A percentile compares a stretch with the other conserved stretches of the same genome.
These are phyloP conservation scores for Notothenia rossii DNA, from an alignment of 2,113 vertebrate genomes.

Conservation along the genomic window DNA sequence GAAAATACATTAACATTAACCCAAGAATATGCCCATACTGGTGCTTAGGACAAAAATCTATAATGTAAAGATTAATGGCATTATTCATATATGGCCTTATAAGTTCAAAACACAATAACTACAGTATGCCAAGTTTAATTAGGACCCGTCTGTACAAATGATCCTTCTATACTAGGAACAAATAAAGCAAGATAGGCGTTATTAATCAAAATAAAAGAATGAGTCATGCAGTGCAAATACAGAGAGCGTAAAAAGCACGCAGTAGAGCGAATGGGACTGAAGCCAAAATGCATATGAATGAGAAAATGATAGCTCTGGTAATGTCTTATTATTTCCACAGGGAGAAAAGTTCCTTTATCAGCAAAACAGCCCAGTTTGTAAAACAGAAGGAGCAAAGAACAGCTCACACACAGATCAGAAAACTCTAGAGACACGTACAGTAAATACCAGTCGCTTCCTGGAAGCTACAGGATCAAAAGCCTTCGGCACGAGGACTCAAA, in stretches of 20 bases:
- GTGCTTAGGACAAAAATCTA: too few species aligned
- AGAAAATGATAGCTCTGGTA: constrained; percentile 13
- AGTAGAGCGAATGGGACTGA: neutral
- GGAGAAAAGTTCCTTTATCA: constrained; percentile 26
- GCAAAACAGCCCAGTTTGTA: constrained; percentile 17
- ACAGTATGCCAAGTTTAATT: neutral
- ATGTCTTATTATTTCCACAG: neutral
- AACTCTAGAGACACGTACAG: constrained; percentile 22
- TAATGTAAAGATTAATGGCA: too few species aligned
- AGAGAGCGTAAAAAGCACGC: neutral
- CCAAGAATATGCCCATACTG: too few species aligned
- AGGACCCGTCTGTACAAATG: neutral
- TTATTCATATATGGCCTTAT: too few species aligned
- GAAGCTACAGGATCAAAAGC: constrained; percentile 60
- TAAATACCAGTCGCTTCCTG: constrained; percentile 41
- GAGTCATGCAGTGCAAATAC: neutral
- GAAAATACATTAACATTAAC: too few species aligned
- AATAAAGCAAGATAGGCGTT: neutral
- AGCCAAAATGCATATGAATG: neutral
- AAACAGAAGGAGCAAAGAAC: constrained; percentile 10
- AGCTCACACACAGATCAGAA: constrained; percentile 23
- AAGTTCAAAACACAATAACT: too few species aligned
- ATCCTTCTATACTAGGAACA: neutral
- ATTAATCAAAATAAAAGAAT: constrained; percentile 1
- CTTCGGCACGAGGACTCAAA: constrained; percentile 21